Evolutionary conservation across 2,797 vertebrate genomes (phyloP), one percentile per base, ranked within the genome.

Genomic region (Sebastes trivittatus): DNA sequence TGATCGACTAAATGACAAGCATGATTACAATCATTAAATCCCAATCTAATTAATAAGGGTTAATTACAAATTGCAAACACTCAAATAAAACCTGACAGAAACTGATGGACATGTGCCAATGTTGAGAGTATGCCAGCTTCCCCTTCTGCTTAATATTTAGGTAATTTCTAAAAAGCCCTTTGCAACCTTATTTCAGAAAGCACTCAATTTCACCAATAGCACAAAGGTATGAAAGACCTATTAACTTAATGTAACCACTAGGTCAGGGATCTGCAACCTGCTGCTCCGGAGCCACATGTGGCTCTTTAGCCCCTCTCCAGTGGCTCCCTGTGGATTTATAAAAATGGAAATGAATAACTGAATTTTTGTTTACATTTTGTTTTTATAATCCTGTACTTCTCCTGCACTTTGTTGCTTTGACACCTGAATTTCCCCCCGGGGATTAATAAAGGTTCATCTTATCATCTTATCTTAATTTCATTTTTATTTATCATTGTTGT

Each of bases 21-120:
- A 75, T 82, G 69, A 90, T 81, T 78, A 77, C 58, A 72, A 84
- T 90, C 72, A 88, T 78, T 82, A 80, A 59, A 77, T 46, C 56
- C 63, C 32, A 69, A 64, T 84, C 80, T 72, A 77, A 90, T 88
- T 83, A 76, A 84, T 69, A 79, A 59, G 64, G 29, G 62, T 81
- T 80, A 68, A 86, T 82, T 81, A 84, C 56, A 79, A 84, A 77
- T 65, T 69, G 60, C 38, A 80, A 84, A 52, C 34, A 30, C 49
- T 66, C 29, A 66, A 78, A 80, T 54, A 63, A 62, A 73, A 78
- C 3, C 49, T 68, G 76, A 72, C 32, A 61, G 13, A 77, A 68
- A 74, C 11, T n/a, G 14, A 76, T 60, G 55, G 46, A 59, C 59
- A 58, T 13, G n/a, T 75, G 64, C 38, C 68, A 34, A 25, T 10